Evolutionary conservation across 2,113 vertebrate genomes (phyloP).

Genomic region (Myotis brandtii): DNA sequence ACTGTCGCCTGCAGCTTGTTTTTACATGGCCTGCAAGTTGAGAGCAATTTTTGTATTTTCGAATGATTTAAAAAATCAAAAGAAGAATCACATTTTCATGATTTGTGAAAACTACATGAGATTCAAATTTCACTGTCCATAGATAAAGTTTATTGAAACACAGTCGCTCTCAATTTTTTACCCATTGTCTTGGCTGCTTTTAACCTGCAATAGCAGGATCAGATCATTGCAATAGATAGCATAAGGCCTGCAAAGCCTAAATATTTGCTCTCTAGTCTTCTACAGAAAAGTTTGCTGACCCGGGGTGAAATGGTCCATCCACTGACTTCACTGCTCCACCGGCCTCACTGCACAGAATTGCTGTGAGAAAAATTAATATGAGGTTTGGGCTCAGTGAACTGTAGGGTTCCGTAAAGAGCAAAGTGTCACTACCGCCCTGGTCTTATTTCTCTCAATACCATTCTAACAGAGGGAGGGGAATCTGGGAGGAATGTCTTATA

Average conservation of each 20-base stretch:
- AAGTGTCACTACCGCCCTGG: not conserved
- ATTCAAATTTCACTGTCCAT: not conserved
- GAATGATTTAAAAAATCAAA: constrained; percentile 15
- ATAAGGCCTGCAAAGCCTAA: not conserved
- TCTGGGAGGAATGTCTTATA: not conserved
- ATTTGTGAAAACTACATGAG: not conserved
- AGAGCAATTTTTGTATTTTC: constrained; percentile 1
- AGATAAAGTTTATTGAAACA: not conserved
- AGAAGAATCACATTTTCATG: not conserved
- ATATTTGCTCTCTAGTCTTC: not conserved
- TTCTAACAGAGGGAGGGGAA: not conserved
- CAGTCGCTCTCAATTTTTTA: not conserved
- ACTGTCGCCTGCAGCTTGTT: not conserved
- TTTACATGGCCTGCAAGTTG: not conserved
- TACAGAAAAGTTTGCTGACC: not conserved
- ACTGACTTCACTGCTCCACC: not conserved
- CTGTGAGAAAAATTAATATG: not conserved
- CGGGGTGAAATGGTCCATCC: not conserved
- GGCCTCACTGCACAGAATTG: not conserved
- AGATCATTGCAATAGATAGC: not conserved
- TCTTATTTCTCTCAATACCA: not conserved
- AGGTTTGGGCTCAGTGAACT: not conserved
- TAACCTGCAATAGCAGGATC: not conserved
- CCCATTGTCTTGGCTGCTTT: not conserved
- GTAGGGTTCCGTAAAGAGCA: not conserved